Evolutionary conservation across 2,888 invertebrate species (phyloP).

Genomic region (Platycheirus rosarum): DNA sequence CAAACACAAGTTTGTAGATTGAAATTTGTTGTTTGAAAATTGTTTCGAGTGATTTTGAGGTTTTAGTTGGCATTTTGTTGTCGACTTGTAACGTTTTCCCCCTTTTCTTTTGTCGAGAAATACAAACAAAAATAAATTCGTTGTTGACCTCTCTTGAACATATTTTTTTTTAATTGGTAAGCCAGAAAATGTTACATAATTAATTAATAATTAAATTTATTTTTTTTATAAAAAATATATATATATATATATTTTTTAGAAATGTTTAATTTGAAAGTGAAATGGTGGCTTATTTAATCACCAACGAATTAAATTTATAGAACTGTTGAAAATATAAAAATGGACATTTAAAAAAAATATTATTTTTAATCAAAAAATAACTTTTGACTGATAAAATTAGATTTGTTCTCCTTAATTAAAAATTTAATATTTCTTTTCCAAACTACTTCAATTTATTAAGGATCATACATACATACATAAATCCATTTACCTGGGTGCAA

Average conservation of each 20-base stretch:
- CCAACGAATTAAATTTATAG: too few species aligned
- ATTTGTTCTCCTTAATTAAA: too few species aligned
- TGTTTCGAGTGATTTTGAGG: slow-evolving; percentile 50
- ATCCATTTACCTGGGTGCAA: slow-evolving; percentile 13
- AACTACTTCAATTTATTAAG: too few species aligned
- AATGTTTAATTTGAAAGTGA: not conserved
- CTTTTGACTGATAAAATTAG: too few species aligned
- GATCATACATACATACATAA: too few species aligned
- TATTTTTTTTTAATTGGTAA: slow-evolving; percentile 50
- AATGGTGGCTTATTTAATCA: not conserved
- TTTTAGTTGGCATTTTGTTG: slow-evolving; percentile 67
- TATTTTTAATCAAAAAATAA: too few species aligned
- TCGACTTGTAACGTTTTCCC: slow-evolving; percentile 55
- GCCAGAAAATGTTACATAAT: slow-evolving; percentile 4
- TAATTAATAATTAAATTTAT: not conserved
- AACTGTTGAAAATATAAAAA: too few species aligned
- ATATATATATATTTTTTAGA: too few species aligned
- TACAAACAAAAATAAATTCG: slow-evolving; percentile 1
- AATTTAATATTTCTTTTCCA: too few species aligned
- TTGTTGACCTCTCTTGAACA: slow-evolving; percentile 19
- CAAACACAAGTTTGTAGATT: slow-evolving; percentile 24
- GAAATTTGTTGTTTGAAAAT: slow-evolving; percentile 52
- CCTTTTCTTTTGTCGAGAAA: slow-evolving; percentile 5
- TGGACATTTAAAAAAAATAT: too few species aligned
- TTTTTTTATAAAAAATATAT: not conserved